Percentiles rank a stretch among this genome's conserved stretches.
These are phyloP conservation scores for Bathynomus jamesi DNA, from an alignment of 1,140 invertebrate species.

Conservation along the genomic window DNA sequence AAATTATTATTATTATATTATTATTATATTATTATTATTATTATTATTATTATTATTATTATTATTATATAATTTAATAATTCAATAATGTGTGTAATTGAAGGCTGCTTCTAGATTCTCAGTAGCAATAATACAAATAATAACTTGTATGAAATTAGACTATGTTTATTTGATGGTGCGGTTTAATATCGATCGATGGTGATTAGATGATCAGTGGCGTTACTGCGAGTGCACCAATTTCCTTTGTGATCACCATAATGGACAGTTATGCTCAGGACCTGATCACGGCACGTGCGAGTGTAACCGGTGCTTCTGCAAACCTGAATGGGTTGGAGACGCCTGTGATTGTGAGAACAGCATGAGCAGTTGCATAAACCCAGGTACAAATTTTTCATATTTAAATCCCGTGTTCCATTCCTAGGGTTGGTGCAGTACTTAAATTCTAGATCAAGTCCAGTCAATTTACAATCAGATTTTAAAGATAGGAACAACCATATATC, in stretches of 20 bases:
- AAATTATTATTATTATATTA: not conserved
- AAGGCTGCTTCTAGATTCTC: not conserved
- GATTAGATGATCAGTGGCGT: conserved; percentile 60
- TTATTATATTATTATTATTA: conserved; percentile 3
- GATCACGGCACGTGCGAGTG: conserved; percentile 66
- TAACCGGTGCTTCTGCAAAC: conserved; percentile 63
- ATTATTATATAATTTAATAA: not conserved
- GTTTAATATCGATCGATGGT: not conserved
- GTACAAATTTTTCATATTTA: too few relatives aligned
- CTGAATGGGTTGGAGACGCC: conserved; percentile 42
- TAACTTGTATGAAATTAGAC: not conserved
- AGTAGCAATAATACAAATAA: not conserved
- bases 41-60: not conserved
- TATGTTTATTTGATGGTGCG: not conserved
- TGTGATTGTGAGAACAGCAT: conserved; percentile 49
- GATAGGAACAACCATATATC: too few relatives aligned
- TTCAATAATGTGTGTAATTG: not conserved
- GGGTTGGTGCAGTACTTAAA: too few relatives aligned
- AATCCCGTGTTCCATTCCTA: too few relatives aligned
- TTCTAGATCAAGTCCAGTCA: too few relatives aligned
- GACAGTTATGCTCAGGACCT: conserved; percentile 66
- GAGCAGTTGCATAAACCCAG: conserved; percentile 45
- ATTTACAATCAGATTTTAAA: too few relatives aligned
- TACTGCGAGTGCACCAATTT: conserved; percentile 94
- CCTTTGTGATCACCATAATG: conserved; percentile 74